Percentiles rank a stretch among this genome's conserved stretches.
Evolutionary conservation across 2,888 invertebrate species (phyloP).

Genomic region (Tolmerus cingulatus): DNA sequence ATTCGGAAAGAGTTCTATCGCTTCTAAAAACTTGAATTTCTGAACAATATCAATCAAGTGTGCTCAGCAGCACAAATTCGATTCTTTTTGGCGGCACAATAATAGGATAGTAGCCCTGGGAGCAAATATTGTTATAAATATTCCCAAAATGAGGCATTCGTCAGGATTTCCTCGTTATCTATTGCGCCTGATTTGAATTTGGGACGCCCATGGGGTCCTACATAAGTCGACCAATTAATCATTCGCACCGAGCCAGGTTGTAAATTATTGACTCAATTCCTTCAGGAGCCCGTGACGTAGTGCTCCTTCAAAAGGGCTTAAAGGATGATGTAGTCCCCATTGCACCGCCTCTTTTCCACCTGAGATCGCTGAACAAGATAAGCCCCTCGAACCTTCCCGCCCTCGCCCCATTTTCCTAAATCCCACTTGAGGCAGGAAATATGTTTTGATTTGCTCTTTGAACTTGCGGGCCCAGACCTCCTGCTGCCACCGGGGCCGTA

Average conservation of each 20-base stretch:
- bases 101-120: background rate
- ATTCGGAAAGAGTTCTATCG: no score
- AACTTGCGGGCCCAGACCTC: background rate
- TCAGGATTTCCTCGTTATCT: slow-evolving; percentile 9
- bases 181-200: background rate
- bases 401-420: background rate
- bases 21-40: no score
- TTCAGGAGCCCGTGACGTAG: background rate
- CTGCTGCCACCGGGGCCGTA: background rate
- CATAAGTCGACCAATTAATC: background rate
- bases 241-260: background rate
- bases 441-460: slow-evolving; percentile 20
- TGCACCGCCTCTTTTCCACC: background rate
- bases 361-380: slow-evolving; percentile 14
- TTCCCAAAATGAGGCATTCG: background rate
- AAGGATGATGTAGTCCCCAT: slow-evolving; percentile 1
- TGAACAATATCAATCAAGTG: no score
- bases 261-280: slow-evolving; percentile 29
- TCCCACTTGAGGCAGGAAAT: slow-evolving; percentile 9
- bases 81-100: background rate
- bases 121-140: background rate
- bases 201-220: background rate
- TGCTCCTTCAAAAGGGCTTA: background rate
- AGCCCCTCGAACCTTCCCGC: background rate
- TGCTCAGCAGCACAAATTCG: background rate